phyloP scores from a whole-genome alignment of 1,140 invertebrate species.

The Temnothorax curvispinosus region DNA sequence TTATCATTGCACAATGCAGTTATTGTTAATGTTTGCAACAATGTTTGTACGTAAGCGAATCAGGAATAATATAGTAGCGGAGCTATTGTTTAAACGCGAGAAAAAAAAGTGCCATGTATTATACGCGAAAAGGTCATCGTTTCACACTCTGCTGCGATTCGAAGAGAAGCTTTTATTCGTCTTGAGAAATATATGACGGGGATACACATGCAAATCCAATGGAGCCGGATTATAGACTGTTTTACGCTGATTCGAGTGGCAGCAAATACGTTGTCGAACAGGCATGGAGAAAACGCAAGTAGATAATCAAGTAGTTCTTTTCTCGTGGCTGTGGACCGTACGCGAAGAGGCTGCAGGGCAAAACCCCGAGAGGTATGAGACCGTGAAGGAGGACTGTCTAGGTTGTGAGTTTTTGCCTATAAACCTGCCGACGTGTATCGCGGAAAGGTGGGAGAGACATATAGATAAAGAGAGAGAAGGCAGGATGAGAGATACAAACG shows the following conservation, averaged over 20 bases:
- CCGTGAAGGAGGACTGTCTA: conserved; percentile 60
- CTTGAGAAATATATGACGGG: background rate
- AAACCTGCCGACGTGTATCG: conserved; percentile 67
- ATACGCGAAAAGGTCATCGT: background rate
- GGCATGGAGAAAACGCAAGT: background rate
- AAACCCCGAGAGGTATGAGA: conserved; percentile 39
- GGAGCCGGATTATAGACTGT: conserved; percentile 2
- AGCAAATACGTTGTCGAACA: background rate
- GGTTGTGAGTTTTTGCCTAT: conserved; percentile 60
- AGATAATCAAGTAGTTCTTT: conserved; percentile 47
- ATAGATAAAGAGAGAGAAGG: conserved; percentile 35
- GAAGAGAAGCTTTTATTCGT: background rate
- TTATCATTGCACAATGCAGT: background rate
- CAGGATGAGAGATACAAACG: conserved; percentile 66
- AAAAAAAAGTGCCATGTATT: background rate
- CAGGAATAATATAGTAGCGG: background rate
- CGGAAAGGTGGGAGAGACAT: conserved; percentile 37
- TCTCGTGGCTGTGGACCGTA: background rate
- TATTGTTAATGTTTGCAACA: conserved; percentile 33
- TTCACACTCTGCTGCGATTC: background rate
- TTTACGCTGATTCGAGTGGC: conserved; percentile 21
- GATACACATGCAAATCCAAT: conserved; percentile 34
- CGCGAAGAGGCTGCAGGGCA: background rate
- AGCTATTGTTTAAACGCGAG: conserved; percentile 5
- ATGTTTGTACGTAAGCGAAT: background rate